These are phyloP conservation scores for Bradypodion ventrale DNA, from an alignment of 2,797 vertebrate genomes.

Conservation along the genomic window DNA sequence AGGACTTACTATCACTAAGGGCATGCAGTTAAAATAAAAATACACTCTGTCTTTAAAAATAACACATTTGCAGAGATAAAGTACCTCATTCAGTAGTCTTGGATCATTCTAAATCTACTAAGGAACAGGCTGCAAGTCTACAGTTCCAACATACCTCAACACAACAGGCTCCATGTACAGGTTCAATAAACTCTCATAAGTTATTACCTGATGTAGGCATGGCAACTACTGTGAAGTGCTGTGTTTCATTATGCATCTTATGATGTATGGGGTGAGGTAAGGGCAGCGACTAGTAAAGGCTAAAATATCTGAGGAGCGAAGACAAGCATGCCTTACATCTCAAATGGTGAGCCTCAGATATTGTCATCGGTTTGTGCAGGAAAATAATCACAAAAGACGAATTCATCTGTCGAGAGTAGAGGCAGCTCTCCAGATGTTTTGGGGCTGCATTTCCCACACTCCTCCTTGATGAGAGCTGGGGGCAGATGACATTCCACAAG, in stretches of 20 bases:
- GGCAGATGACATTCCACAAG: too few relatives aligned
- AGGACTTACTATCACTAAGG: too few relatives aligned
- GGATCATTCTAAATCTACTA: background rate
- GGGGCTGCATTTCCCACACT: too few relatives aligned
- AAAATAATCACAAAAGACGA: background rate
- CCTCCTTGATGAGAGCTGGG: too few relatives aligned
- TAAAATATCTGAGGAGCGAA: background rate
- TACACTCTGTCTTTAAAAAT: too few relatives aligned
- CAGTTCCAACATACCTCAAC: background rate
- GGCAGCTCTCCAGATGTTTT: too few relatives aligned
- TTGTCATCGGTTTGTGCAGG: too few relatives aligned
- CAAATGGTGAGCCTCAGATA: constrained; percentile 8
- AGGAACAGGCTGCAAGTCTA: background rate
- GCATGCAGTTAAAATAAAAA: too few relatives aligned
- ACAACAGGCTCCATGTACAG: background rate
- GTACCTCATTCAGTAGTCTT: background rate
- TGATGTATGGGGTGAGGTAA: background rate
- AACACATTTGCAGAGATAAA: background rate
- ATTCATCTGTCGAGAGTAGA: too few relatives aligned
- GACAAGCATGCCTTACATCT: constrained; percentile 16
- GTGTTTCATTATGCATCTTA: background rate
- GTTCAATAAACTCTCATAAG: background rate
- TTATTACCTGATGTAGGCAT: background rate
- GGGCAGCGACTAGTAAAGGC: background rate
- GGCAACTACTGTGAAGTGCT: background rate